Base-by-base conservation (phyloP, 2,888 invertebrate species). In the Odontocolon sp. region DNA sequence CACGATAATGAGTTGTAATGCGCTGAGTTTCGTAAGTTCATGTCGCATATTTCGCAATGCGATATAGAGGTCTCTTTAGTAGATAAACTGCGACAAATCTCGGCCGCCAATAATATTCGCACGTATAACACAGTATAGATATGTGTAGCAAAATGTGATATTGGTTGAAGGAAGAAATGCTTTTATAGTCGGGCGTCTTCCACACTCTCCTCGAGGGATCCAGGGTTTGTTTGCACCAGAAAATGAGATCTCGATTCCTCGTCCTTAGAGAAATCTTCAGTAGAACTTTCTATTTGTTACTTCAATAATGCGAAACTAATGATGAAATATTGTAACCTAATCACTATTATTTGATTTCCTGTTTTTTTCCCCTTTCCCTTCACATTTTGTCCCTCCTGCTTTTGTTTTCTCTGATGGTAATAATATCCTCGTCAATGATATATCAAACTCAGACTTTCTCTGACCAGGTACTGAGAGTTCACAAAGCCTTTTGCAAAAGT, bases 191-290 rank as follows among this genome's bases (percentile, higher is more conserved):
- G 21, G 31, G 23, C 2, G 16, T 5, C 59, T 61, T 31, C 3
- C 26, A 9, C 9, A 2, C 1, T n/a, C 11, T 28, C 26, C 66
- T 56, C 47, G 28, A 26, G 64, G 57, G 56, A 67, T 45, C 9
- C 54, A 18, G 4, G 36, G 57, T 75, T 77, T 79, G 68, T 83
- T 82, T 81, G 77, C 66, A 67, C 40, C 57, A 57, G 75, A 77
- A 80, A 83, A 81, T 83, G 76, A 83, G 80, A 56, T 81, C 59
- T 61, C 71, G 61, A 73, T 77, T 70, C 23, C 61, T 56, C 61
- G 71, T 72, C 78, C 76, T 70, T 36, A 50, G 76, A 82, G 77
- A 81, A 83, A 80, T 78, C 79, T 70, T 21, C 54, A 38, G 16
- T 14, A 26, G 21, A 68, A 67, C 68, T 40, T 47, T 26, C 36